phyloP scores from a whole-genome alignment of 2,113 vertebrate species.

The Forbesichthys agassizii region DNA sequence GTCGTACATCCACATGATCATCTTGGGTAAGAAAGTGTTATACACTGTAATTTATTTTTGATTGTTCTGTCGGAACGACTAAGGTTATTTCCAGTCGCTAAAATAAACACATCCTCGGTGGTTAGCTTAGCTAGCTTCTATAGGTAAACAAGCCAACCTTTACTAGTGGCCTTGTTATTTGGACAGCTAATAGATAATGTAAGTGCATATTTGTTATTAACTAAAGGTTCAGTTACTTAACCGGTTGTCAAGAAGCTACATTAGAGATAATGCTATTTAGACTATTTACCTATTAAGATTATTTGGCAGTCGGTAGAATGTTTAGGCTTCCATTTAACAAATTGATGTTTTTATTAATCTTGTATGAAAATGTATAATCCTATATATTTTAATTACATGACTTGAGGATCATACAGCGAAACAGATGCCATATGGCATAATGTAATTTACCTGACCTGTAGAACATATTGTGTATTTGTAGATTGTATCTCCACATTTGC shows the following conservation, averaged over 20 bases:
- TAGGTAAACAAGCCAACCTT: slow-evolving; percentile 26
- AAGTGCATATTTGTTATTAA: not conserved
- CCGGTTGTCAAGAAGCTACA: not conserved
- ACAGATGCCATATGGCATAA: too few species aligned
- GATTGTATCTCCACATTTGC: too few species aligned
- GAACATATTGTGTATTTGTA: too few species aligned
- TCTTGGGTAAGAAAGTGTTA: not conserved
- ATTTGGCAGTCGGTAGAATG: not conserved
- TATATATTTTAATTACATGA: too few species aligned
- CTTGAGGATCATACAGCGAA: too few species aligned
- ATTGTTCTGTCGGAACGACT: not conserved
- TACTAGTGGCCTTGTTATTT: slow-evolving; percentile 19
- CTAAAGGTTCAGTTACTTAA: not conserved
- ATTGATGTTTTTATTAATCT: not conserved
- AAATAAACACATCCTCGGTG: not conserved
- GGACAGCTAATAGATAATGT: not conserved
- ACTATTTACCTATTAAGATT: not conserved
- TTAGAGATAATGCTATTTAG: not conserved
- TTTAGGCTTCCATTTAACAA: not conserved
- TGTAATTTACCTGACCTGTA: too few species aligned
- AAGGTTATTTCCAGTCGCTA: not conserved
- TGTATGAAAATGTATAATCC: not conserved
- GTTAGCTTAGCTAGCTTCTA: slow-evolving; percentile 48
- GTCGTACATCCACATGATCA: not conserved
- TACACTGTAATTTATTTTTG: not conserved